These are phyloP conservation scores for Hyperopisus bebe DNA, from an alignment of 2,113 vertebrate genomes.

Conservation along the genomic window DNA sequence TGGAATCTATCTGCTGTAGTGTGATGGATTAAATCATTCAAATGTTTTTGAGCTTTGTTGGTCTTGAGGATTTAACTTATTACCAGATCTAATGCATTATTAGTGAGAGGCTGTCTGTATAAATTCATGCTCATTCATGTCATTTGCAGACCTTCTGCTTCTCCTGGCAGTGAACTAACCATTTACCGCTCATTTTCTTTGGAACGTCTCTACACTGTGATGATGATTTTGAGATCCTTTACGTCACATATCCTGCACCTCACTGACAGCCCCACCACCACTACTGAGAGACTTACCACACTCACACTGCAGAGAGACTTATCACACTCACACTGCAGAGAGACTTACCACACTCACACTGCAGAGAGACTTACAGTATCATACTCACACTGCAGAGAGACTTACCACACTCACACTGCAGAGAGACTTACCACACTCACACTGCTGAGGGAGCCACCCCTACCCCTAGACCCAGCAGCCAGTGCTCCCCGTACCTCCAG, in stretches of 20 bases:
- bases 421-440: neutral
- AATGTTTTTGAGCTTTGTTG: no score
- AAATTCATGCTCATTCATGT: neutral
- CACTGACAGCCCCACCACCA: no score
- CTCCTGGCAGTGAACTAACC: neutral
- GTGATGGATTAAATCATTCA: no score
- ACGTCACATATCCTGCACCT: neutral
- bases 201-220: neutral
- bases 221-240: neutral
- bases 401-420: neutral
- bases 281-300: no score
- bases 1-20: no score
- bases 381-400: neutral
- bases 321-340: no score
- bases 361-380: no score
- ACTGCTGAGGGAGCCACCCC: neutral
- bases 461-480: neutral
- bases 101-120: neutral
- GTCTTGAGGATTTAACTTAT: no score
- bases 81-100: neutral
- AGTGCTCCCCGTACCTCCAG: constrained; percentile 5
- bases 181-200: neutral
- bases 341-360: no score
- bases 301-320: no score
- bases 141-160: neutral